Conservation (phyloP, 2,113 vertebrate genomes). For the Oriolus oriolus region DNA sequence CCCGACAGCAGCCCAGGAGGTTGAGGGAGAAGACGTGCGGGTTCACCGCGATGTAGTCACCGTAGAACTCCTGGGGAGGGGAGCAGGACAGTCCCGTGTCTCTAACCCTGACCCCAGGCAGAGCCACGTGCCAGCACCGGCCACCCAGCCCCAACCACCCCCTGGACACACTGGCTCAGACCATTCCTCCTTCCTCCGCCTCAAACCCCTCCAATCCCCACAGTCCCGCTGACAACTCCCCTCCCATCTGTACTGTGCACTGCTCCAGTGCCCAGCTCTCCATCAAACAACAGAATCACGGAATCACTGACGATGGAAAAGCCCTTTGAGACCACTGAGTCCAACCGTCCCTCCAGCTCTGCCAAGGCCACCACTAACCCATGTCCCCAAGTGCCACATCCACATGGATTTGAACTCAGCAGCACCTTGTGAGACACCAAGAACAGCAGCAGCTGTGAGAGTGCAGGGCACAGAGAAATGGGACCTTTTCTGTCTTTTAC, state of each 20-base stretch:
- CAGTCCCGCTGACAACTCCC: fast-evolving
- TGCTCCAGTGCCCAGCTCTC: background rate
- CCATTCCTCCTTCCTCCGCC: background rate
- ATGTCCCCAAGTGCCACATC: background rate
- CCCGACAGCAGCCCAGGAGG: constrained; percentile 88
- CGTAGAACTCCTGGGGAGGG: constrained; percentile 88
- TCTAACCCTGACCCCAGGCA: background rate
- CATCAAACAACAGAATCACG: background rate
- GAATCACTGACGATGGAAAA: background rate
- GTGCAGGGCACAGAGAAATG: background rate
- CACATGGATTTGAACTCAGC: background rate
- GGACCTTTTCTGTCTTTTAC: background rate
- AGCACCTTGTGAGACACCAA: background rate
- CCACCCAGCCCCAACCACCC: background rate
- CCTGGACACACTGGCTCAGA: fast-evolving
- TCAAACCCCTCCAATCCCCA: background rate
- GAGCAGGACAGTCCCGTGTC: background rate
- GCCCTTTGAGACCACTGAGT: background rate
- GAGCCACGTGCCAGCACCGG: background rate
- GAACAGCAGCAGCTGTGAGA: background rate
- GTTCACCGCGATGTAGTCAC: constrained; percentile 94
- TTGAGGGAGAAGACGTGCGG: constrained; percentile 97
- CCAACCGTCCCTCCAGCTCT: background rate
- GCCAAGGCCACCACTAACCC: background rate
- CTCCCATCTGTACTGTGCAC: background rate